Percentiles rank a stretch among this genome's conserved stretches.
phyloP scores from a whole-genome alignment of 2,113 vertebrate species.

The Pseudopodoces humilis region DNA sequence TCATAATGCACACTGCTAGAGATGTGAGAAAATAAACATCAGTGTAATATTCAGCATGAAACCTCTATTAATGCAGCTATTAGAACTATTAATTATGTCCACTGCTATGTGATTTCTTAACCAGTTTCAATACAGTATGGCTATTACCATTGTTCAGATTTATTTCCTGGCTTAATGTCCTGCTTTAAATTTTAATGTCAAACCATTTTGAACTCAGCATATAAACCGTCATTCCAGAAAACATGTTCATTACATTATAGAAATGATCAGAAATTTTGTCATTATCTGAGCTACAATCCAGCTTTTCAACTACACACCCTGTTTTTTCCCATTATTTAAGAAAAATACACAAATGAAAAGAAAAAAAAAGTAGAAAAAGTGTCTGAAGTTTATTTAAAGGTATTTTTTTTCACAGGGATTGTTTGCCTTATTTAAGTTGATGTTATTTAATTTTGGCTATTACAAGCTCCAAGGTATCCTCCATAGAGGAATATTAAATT shows the following conservation, averaged over 20 bases:
- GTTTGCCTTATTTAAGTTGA: background rate
- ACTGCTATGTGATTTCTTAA: background rate
- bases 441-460: background rate
- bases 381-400: background rate
- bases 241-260: background rate
- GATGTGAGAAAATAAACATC: background rate
- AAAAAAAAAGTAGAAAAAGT: background rate
- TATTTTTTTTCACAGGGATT: background rate
- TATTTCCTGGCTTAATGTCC: constrained; percentile 27
- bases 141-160: constrained; percentile 22
- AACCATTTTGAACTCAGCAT: constrained; percentile 25
- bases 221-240: background rate
- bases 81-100: constrained; percentile 29
- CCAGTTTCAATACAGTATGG: background rate
- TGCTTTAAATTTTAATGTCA: constrained; percentile 47
- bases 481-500: background rate
- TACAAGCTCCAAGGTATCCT: background rate
- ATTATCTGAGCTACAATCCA: background rate
- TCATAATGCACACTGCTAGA: background rate
- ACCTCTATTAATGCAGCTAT: background rate
- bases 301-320: background rate
- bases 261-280: background rate
- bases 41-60: background rate
- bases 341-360: background rate
- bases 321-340: background rate